Base-by-base conservation (phyloP, 2,113 vertebrate species). In the Physeter macrocephalus region DNA sequence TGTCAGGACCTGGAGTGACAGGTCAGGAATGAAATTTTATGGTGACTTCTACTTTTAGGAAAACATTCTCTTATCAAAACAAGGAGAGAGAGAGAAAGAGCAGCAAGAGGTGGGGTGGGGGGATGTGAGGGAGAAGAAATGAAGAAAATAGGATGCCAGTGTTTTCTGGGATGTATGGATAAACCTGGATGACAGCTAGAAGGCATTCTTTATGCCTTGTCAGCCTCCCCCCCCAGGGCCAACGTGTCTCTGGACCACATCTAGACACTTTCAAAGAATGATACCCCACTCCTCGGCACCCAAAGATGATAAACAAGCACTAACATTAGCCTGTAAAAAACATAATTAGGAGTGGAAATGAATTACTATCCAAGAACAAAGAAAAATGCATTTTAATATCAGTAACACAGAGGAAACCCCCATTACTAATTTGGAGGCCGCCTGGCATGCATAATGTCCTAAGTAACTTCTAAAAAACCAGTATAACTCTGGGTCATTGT, bases 301-400 rank as follows among this genome's bases (percentile, higher is more conserved):
- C 39, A 43, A 11, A 46, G 15, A 72, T 92, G 78, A 84, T 29
- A 59, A 64, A 74, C 11, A 9, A 31, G 41, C 23, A 69, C 9
- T 86, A 4, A 9, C 1, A 14, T 41, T 15, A 96, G 46, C 36
- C 29, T 82, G 29, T 80, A 41, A 3, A 66, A 86, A 80, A 88
- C 8, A 36, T 54, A 83, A 78, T 95, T 90, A 91, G 36, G 34
- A 88, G 89, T 36, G 29, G 17, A 91, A 74, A 25, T 82, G 15
- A 36, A 23, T 85, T 72, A 72, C n/a, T 57, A 41, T 49, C 39
- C 34, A 82, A 88, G 8, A 90, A 94, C 49, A 88, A 92, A 94
- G 86, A 75, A 92, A 93, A 85, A 78, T 36, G 4, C 29, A 96
- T 61, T 95, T 93, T 72, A 77, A 83, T 88, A 88, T 74, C 20